Conservation (phyloP, 2,888 invertebrate genomes). For the Agonopterix alstromeriana region DNA sequence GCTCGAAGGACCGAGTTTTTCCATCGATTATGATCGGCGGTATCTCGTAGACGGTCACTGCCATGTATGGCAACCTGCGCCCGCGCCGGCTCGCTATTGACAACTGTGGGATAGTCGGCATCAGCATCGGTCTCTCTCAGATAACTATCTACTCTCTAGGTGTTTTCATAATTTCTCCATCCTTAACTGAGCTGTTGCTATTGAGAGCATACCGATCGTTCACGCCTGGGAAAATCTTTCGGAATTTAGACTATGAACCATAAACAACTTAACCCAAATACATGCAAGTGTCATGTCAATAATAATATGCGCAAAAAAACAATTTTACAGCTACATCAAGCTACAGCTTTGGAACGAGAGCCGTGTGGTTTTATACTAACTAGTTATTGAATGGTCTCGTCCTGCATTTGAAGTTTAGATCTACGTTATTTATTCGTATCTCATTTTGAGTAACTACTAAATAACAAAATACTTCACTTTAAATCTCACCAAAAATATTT, state of each 20-base stretch:
- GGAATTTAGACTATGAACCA: not conserved
- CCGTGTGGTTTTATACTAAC: too few species aligned
- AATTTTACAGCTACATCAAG: too few species aligned
- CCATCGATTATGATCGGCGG: slow-evolving; percentile 58
- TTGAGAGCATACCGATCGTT: slow-evolving; percentile 17
- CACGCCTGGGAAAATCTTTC: slow-evolving; percentile 2
- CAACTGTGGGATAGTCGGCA: slow-evolving; percentile 69
- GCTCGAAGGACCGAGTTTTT: slow-evolving; percentile 62
- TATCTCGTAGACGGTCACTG: slow-evolving; percentile 41
- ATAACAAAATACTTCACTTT: too few species aligned
- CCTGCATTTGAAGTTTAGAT: too few species aligned
- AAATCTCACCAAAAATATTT: not conserved
- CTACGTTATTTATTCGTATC: not conserved
- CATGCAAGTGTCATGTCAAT: too few species aligned
- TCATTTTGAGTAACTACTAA: too few species aligned
- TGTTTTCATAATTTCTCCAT: slow-evolving; percentile 59
- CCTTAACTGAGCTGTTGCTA: slow-evolving; percentile 34
- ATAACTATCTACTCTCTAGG: slow-evolving; percentile 57
- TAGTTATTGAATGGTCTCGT: too few species aligned
- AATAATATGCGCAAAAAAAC: too few species aligned
- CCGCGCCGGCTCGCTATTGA: slow-evolving; percentile 49
- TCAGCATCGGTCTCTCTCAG: slow-evolving; percentile 38
- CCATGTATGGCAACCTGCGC: slow-evolving; percentile 68
- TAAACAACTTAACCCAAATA: not conserved
- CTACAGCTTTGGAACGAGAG: too few species aligned